A percentile compares a stretch with the other conserved stretches of the same genome.
These are phyloP conservation scores for Spea bombifrons DNA, from an alignment of 2,113 vertebrate genomes.

Conservation along the genomic window DNA sequence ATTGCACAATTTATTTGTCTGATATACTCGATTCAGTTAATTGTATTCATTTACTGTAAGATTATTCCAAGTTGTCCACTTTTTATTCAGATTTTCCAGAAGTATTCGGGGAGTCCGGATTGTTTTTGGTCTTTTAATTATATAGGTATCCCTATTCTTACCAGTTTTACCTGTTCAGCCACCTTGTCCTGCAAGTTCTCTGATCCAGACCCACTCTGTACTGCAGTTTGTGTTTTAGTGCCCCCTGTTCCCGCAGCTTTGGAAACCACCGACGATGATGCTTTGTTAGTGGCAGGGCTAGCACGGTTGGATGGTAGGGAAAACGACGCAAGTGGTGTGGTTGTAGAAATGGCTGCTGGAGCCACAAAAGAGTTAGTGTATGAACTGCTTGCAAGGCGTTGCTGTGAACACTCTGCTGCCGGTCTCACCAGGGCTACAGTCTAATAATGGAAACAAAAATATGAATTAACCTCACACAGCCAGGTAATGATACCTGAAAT, in stretches of 20 bases:
- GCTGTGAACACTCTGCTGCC: conserved; percentile 73
- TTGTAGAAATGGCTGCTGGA: conserved; percentile 62
- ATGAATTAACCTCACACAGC: too few species aligned
- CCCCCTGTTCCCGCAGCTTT: conserved; percentile 78
- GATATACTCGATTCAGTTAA: too few species aligned
- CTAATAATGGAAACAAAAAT: conserved; percentile 59
- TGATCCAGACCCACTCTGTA: conserved; percentile 72
- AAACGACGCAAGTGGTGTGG: conserved; percentile 65
- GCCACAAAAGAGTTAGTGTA: conserved; percentile 68
- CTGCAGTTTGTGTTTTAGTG: conserved; percentile 75
- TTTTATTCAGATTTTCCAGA: too few species aligned
- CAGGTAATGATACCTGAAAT: too few species aligned
- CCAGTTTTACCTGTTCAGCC: conserved; percentile 89
- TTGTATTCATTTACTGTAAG: too few species aligned
- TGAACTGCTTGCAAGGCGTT: conserved; percentile 73
- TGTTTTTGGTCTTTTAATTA: too few species aligned
- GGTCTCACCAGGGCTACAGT: conserved; percentile 77
- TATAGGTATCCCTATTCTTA: conserved; percentile 52
- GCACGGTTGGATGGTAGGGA: conserved; percentile 72
- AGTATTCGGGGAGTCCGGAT: too few species aligned
- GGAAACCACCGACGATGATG: conserved; percentile 73
- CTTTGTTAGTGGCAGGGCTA: conserved; percentile 66
- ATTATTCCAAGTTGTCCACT: too few species aligned
- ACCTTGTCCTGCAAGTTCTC: conserved; percentile 88
- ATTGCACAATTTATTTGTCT: too few species aligned